Evolutionary conservation across 2,797 vertebrate genomes (phyloP).

Genomic region (Prunella strophiata): DNA sequence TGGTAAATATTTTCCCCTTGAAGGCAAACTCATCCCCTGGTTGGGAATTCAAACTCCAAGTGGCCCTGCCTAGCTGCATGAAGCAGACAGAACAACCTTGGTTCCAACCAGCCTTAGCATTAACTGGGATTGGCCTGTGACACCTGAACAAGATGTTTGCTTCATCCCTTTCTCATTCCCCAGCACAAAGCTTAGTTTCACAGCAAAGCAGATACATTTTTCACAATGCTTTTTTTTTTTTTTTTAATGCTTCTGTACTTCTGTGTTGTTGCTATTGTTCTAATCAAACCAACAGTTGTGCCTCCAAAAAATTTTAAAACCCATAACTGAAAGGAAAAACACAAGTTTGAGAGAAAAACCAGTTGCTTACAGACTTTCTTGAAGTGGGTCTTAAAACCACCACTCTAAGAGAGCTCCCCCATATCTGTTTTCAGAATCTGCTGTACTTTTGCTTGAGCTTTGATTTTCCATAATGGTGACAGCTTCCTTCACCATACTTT

Average conservation of each 20-base stretch:
- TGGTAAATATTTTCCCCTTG: neutral
- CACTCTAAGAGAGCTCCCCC: neutral
- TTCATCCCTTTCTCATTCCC: neutral
- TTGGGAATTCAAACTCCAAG: neutral
- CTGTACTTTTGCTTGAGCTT: neutral
- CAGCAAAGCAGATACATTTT: neutral
- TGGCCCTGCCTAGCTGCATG: neutral
- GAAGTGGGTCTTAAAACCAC: neutral
- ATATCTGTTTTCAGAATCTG: neutral
- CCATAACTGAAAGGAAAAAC: neutral
- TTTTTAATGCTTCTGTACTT: neutral
- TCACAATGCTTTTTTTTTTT: neutral
- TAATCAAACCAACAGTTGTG: neutral
- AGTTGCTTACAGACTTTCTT: neutral
- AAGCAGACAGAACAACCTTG: neutral
- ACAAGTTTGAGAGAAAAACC: neutral
- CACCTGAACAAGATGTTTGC: neutral
- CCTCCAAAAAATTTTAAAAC: neutral
- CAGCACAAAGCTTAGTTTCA: neutral
- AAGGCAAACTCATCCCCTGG: neutral
- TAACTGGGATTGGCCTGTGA: neutral
- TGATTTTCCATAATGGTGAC: neutral
- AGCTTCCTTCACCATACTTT: neutral
- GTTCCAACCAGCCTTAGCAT: neutral
- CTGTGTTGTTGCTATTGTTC: neutral